Evolutionary conservation across 2,797 vertebrate genomes (phyloP).

Genomic region (Rhinogobio ventralis): DNA sequence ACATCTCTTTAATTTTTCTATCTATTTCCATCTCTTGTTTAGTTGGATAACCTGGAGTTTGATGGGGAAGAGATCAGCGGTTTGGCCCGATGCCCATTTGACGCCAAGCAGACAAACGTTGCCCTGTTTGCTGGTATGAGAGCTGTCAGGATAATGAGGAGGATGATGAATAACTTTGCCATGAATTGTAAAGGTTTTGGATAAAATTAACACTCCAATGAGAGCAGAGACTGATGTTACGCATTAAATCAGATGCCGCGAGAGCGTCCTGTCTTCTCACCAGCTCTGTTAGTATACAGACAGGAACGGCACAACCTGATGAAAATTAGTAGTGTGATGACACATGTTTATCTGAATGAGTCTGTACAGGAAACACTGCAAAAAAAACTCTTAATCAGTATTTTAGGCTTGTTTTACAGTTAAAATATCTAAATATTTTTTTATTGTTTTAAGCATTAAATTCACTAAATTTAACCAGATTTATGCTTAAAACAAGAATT

Average conservation of each 20-base stretch:
- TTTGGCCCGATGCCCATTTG: slow-evolving; percentile 97
- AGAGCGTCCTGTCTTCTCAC: not conserved
- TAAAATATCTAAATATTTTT: too few species aligned
- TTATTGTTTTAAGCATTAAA: not conserved
- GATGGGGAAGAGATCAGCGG: slow-evolving; percentile 99
- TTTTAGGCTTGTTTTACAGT: not conserved
- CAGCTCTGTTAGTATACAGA: slow-evolving; percentile 2
- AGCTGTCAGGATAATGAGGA: slow-evolving; percentile 46
- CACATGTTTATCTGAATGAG: not conserved
- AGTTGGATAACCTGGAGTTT: slow-evolving; percentile 98
- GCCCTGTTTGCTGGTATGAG: slow-evolving; percentile 95
- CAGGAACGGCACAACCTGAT: slow-evolving; percentile 15
- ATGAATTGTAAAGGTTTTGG: slow-evolving; percentile 58
- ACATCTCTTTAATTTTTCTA: slow-evolving; percentile 56
- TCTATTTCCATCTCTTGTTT: slow-evolving; percentile 69
- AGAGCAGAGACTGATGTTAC: slow-evolving; percentile 48
- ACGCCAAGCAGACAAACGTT: slow-evolving; percentile 99
- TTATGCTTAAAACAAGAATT: not conserved
- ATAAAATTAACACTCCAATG: slow-evolving; percentile 50
- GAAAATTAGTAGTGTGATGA: slow-evolving; percentile 10
- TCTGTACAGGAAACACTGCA: not conserved
- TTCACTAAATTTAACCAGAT: not conserved
- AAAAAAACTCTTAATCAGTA: not conserved
- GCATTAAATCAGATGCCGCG: slow-evolving; percentile 59
- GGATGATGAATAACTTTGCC: slow-evolving; percentile 75